A percentile compares a stretch with the other conserved stretches of the same genome.
These are phyloP conservation scores for Phaethornis superciliosus DNA, from an alignment of 2,113 vertebrate genomes.

Conservation along the genomic window DNA sequence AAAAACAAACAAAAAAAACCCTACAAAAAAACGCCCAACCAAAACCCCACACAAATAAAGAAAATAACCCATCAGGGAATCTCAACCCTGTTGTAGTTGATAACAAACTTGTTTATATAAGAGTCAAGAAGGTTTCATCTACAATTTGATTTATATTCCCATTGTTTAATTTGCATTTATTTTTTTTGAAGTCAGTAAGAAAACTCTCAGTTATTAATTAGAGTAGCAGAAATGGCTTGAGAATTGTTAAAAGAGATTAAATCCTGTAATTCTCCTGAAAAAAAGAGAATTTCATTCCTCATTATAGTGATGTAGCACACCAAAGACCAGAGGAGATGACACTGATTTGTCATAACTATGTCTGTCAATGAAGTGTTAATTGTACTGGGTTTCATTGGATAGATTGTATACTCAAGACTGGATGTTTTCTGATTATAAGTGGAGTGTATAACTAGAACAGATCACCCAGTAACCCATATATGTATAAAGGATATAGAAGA, in stretches of 20 bases:
- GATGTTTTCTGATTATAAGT: background rate
- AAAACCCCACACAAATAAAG: too few species aligned
- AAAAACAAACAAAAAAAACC: too few species aligned
- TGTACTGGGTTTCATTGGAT: background rate
- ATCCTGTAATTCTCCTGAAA: background rate
- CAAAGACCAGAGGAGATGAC: background rate
- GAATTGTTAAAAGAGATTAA: background rate
- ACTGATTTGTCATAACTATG: accelerated
- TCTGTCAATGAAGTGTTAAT: background rate
- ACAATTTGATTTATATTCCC: background rate
- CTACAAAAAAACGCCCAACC: too few species aligned
- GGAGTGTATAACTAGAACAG: background rate
- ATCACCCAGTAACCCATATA: background rate
- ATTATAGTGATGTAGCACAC: background rate
- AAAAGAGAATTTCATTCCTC: background rate
- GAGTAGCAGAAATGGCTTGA: background rate
- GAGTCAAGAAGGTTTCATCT: background rate
- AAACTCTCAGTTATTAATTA: background rate
- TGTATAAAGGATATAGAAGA: background rate
- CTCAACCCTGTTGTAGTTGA: background rate
- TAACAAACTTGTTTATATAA: background rate
- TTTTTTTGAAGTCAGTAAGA: background rate
- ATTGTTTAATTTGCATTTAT: background rate
- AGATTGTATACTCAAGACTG: background rate
- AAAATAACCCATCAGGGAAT: background rate